Base-by-base conservation (phyloP, 1,140 invertebrate species). In the Tetragnatha versicolor region DNA sequence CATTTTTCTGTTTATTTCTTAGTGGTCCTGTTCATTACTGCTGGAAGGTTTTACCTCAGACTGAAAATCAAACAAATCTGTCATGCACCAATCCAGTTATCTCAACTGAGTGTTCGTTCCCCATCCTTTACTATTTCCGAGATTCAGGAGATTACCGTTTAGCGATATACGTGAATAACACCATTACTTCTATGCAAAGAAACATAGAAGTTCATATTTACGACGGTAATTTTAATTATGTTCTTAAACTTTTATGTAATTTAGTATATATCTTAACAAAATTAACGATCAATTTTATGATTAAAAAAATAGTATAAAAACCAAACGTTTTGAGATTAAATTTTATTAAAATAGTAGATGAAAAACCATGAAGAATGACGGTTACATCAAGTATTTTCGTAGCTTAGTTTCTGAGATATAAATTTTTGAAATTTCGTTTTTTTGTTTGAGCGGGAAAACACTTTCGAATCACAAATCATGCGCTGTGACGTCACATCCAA, bases 21-120 rank as follows among this genome's bases (percentile, higher is more conserved):
- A 78, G 76, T n/a, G 76, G 76, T 27, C 76, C 76, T 10, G 49
- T 78, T 0, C 63, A 78, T 3, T 78, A 78, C 27, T 78, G 76
- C 27, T 78, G 76, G 76, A 78, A 78, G 14, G 9, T 78, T 27
- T 42, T 68, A 2, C 76, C 63, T 0, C 45, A 31, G n/a, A 14
- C 3, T 0, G 27, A 58, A 25, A 78, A 78, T 20, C 22, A 47
- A 0, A 69, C 49, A 1, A 77, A 77, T 55, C 35, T 78, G 1
- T 17, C 63, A 3, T 78, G 76, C 25, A n/a, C 51, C 6, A 51
- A 68, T 35, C 35, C 61, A 3, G 76, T 47, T 0, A 25, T 53
- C 27, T 10, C 31, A 1, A 42, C 14, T 0, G 63, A 69, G 12
- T 78, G 76, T 4, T 27, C 25, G 1, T 66, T 78, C 35, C 76